phyloP scores from a whole-genome alignment of 2,113 vertebrate genomes.

The Erythrocebus patas region DNA sequence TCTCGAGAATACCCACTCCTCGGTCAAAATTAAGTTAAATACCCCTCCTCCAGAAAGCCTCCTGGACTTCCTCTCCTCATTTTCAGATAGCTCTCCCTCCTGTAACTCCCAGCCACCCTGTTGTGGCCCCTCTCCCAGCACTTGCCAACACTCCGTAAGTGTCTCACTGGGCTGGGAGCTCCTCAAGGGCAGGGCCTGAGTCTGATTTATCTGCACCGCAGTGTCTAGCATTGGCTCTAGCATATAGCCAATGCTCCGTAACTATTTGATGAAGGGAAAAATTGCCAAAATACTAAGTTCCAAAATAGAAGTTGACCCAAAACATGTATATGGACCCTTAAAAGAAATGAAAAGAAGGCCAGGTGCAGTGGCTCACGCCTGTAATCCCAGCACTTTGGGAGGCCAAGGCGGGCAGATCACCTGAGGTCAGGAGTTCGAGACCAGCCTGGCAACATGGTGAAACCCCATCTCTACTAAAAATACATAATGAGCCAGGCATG shows the following conservation, averaged over 20 bases:
- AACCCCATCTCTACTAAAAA: too few relatives aligned
- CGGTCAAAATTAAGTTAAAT: neutral
- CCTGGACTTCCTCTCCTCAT: neutral
- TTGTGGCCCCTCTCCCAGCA: neutral
- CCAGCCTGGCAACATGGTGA: too few relatives aligned
- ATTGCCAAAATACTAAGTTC: neutral
- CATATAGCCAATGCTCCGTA: rapidly evolving
- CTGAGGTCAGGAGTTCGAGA: too few relatives aligned
- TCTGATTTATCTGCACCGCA: rapidly evolving
- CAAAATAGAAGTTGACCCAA: neutral
- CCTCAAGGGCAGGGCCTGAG: rapidly evolving
- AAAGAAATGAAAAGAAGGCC: neutral
- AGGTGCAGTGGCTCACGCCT: too few relatives aligned
- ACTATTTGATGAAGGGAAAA: neutral
- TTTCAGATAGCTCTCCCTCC: too few relatives aligned
- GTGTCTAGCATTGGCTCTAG: neutral
- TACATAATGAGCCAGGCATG: too few relatives aligned
- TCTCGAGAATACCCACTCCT: neutral
- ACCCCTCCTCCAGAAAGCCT: neutral
- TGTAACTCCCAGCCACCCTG: too few relatives aligned
- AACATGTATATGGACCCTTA: neutral
- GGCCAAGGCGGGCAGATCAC: too few relatives aligned
- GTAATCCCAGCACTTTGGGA: too few relatives aligned
- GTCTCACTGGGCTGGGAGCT: neutral
- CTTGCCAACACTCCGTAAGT: neutral